phyloP scores from a whole-genome alignment of 2,888 invertebrate species.

The Seira ritae region DNA sequence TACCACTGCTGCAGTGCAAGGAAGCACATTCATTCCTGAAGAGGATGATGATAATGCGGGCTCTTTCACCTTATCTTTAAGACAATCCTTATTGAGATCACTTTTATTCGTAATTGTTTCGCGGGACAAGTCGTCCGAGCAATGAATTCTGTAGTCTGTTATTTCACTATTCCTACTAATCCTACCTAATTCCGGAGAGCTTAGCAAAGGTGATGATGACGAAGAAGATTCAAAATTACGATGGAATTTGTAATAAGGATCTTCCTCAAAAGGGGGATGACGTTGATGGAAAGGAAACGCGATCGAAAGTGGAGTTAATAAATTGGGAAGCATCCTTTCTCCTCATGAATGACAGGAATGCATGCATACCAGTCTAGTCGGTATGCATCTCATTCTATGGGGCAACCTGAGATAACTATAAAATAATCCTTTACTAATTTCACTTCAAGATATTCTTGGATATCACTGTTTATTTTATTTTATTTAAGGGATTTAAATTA shows the following conservation, averaged over 20 bases:
- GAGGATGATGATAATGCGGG: background rate
- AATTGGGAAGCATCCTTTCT: slow-evolving; percentile 72
- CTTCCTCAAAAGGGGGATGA: background rate
- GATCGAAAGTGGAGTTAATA: slow-evolving; percentile 69
- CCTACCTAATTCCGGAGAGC: background rate
- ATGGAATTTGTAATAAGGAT: background rate
- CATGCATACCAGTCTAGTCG: background rate
- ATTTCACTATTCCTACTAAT: background rate
- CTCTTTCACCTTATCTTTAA: background rate
- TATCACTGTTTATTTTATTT: no score
- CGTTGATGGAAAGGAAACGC: slow-evolving; percentile 43
- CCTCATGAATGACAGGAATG: background rate
- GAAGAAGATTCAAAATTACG: background rate
- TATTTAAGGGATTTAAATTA: no score
- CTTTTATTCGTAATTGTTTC: background rate
- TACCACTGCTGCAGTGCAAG: slow-evolving; percentile 45
- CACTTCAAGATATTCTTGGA: no score
- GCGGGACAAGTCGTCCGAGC: background rate
- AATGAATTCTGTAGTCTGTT: background rate
- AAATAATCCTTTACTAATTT: no score
- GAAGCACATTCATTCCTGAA: slow-evolving; percentile 55
- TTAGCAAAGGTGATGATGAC: background rate
- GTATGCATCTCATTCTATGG: slow-evolving; percentile 11
- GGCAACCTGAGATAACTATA: background rate
- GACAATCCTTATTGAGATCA: background rate